Base-by-base conservation (phyloP, 2,888 invertebrate species). In the Cosmopolites sordidus region DNA sequence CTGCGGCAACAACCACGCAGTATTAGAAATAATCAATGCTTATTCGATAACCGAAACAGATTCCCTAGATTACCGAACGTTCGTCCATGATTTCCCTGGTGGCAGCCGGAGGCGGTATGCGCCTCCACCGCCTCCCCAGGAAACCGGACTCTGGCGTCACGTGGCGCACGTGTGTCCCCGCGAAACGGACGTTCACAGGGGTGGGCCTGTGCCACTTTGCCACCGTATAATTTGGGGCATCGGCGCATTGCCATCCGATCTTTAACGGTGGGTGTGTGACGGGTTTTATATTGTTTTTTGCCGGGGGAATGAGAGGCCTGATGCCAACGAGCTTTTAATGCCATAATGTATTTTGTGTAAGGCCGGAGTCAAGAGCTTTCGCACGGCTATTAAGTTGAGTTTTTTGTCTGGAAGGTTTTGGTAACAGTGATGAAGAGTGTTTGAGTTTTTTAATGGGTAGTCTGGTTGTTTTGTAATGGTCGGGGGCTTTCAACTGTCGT, bases 331-430 rank as follows among this genome's bases (percentile, higher is more conserved):
- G 33, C 33, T 33, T 33, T 33, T 33, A 33, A 33, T 33, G 33
- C 12, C 5, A 33, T 33, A 33, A 33, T 33, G 33, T 12, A n/a
- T 33, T 22, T 22, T 33, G 33, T 33, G 33, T 33, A 33, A 11
- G 33, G 33, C 33, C n/a, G 33, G 33, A 33, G 33, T 33, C 33
- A 33, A 33, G 11, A 16, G 30, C 46, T 22, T 48, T 56, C 56
- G 41, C 56, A 56, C 56, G 56, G 56, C 52, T 56, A 56, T 56
- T 56, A 56, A 37, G 48, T 56, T 56, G 56, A 12, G n/a, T 2
- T 33, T 56, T 56, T 48, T 56, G 45, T 11, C 11, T n/a, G n/a
- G n/a, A n/a, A n/a, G n/a, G 47, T 5, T 22, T 22, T 8, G 22
- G 22, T 3, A 8, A 8, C 22, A 5, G 3, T 22, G 4, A 8